A percentile compares a stretch with the other conserved stretches of the same genome.
Evolutionary conservation across 37 sponge, comb jelly and placozoan genomes (phyloP).

Genomic region (Spongia lamella): DNA sequence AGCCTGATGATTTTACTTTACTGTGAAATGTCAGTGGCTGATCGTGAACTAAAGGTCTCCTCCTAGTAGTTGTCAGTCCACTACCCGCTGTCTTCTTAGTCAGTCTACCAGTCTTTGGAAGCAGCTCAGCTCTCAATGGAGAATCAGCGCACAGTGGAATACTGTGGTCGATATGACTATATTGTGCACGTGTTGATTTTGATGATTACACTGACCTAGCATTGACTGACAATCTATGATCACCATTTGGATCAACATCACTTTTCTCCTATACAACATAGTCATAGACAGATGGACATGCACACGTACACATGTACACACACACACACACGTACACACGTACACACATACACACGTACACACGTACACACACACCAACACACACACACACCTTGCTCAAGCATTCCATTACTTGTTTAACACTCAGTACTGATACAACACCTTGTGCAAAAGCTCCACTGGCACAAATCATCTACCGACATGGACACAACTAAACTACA

Average conservation of each 20-base stretch:
- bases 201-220: no score
- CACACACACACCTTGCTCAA: not conserved
- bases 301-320: slow-evolving; percentile 21
- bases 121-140: slow-evolving; percentile 58
- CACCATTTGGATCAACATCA: no score
- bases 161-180: slow-evolving; percentile 30
- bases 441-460: no score
- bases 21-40: slow-evolving; percentile 82
- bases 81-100: not conserved
- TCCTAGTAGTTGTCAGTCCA: no score
- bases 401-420: no score
- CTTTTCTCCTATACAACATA: not conserved
- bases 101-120: not conserved
- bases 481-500: no score
- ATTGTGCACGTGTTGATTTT: not conserved
- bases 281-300: slow-evolving; percentile 11
- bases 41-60: slow-evolving; percentile 26
- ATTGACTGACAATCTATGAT: no score
- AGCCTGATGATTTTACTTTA: slow-evolving; percentile 92
- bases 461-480: no score
- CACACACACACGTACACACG: slow-evolving; percentile 12
- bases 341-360: slow-evolving; percentile 6
- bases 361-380: not conserved
- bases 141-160: slow-evolving; percentile 52
- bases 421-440: no score